Evolutionary conservation across 2,113 vertebrate species (phyloP).

Genomic region (Ameiurus melas): DNA sequence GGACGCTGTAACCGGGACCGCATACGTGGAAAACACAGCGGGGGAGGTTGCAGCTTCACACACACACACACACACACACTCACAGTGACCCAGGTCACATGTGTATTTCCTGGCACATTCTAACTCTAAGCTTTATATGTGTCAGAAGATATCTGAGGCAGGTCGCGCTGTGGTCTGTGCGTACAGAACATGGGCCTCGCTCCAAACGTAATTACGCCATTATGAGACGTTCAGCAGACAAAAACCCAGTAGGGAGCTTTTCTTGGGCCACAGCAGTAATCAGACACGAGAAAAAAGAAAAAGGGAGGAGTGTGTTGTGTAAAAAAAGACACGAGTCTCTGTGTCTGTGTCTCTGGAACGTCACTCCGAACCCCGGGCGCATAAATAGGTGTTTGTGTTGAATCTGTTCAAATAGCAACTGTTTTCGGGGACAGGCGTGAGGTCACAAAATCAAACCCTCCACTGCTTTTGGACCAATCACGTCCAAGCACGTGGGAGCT

Average conservation of each 20-base stretch:
- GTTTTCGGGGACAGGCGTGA: not conserved
- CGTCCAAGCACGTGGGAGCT: not conserved
- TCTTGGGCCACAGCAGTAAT: not conserved
- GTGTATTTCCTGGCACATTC: not conserved
- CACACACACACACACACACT: not conserved
- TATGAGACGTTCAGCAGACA: not conserved
- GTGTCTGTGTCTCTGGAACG: not conserved
- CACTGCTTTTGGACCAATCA: not conserved
- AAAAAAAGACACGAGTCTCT: not conserved
- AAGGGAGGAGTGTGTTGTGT: not conserved
- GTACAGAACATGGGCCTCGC: not conserved
- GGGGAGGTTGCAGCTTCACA: not conserved
- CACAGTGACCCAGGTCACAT: constrained; percentile 15
- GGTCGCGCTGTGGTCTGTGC: not conserved
- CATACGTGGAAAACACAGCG: not conserved
- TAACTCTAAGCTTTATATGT: constrained; percentile 4
- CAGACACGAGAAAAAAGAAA: not conserved
- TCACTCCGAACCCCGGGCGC: not conserved
- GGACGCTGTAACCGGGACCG: not conserved
- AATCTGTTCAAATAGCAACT: not conserved
- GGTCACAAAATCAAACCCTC: not conserved
- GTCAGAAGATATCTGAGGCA: not conserved
- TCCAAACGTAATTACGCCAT: constrained; percentile 17
- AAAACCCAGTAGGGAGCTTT: not conserved
- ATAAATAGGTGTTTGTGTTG: not conserved